Percentiles rank a stretch among this genome's conserved stretches.
Evolutionary conservation across 2,113 vertebrate species (phyloP).

Genomic region (Burhinus bistriatus): DNA sequence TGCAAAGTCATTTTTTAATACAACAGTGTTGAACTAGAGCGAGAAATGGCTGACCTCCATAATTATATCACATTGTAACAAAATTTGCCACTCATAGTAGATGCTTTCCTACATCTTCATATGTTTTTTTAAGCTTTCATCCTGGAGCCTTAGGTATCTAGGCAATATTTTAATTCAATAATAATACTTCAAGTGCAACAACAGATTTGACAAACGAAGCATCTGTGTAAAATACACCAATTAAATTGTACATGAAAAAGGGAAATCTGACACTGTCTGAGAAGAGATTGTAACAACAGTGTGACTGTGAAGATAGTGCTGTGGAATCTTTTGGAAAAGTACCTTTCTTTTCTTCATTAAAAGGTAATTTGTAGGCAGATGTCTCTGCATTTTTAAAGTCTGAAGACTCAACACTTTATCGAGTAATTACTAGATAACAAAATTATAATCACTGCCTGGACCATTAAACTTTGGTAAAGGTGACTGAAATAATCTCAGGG

Average conservation of each 20-base stretch:
- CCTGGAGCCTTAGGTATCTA: neutral
- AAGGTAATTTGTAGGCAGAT: neutral
- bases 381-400: neutral
- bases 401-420: neutral
- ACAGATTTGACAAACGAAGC: neutral
- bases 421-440: constrained; percentile 13
- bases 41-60: neutral
- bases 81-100: neutral
- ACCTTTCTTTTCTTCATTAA: neutral
- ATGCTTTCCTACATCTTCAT: neutral
- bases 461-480: constrained; percentile 49
- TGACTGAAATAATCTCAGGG: neutral
- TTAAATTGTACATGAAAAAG: neutral
- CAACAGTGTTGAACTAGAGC: neutral
- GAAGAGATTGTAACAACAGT: neutral
- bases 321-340: neutral
- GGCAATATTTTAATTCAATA: neutral
- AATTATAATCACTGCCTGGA: constrained; percentile 3
- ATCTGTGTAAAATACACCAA: neutral
- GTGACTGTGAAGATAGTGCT: neutral
- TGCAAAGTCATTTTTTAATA: neutral
- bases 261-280: neutral
- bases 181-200: neutral
- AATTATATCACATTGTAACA: neutral
- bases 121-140: neutral